phyloP scores from a whole-genome alignment of 2,113 vertebrate genomes.

The Spilogale gracilis region DNA sequence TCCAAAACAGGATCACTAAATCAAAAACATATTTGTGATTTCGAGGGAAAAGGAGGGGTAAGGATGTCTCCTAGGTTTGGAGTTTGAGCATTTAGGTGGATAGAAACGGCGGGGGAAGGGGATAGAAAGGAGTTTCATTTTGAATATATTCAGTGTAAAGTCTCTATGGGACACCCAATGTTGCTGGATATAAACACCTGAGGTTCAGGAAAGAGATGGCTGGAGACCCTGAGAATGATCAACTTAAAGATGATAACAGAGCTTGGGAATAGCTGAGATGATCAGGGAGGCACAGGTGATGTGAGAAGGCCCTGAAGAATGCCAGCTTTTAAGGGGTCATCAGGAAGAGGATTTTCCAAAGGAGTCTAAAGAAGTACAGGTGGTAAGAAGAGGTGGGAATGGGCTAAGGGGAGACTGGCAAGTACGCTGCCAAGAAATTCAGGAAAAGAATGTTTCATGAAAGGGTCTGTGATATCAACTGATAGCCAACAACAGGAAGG shows the following conservation, averaged over 20 bases:
- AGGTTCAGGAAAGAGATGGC: not conserved
- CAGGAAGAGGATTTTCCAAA: slow-evolving; percentile 16
- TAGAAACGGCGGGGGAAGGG: not conserved
- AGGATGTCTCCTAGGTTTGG: not conserved
- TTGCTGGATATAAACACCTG: slow-evolving; percentile 6
- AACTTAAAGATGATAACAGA: not conserved
- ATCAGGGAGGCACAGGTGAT: not conserved
- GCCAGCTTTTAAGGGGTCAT: not conserved
- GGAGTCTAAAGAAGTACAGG: not conserved
- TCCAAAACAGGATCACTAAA: not conserved
- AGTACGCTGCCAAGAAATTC: not conserved
- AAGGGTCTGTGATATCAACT: not conserved
- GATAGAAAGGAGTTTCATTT: slow-evolving; percentile 15
- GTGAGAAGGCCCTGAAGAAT: not conserved
- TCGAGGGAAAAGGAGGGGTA: not conserved
- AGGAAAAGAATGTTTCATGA: slow-evolving; percentile 2
- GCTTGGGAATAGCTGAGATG: not conserved
- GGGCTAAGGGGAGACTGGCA: not conserved
- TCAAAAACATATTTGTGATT: slow-evolving; percentile 26
- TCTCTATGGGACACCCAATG: not conserved
- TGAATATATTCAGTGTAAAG: not conserved
- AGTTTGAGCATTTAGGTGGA: not conserved
- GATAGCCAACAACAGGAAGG: not conserved
- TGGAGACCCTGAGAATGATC: not conserved
- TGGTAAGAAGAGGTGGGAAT: not conserved